Evolutionary conservation across 2,888 invertebrate species (phyloP).

Genomic region (Taphrorychus bicolor): DNA sequence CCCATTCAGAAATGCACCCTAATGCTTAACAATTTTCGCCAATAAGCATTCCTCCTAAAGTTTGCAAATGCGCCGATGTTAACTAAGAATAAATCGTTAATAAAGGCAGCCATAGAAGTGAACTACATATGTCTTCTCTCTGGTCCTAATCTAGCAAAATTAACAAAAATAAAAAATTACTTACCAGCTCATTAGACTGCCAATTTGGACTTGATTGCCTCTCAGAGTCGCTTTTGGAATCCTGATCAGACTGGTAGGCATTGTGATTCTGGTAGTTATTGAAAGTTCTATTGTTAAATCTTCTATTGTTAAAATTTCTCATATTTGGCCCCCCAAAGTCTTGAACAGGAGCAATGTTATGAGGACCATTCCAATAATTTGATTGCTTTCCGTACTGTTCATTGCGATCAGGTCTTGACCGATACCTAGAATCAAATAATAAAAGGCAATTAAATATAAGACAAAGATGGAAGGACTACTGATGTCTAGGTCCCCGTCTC

Average conservation of each 20-base stretch:
- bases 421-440: conserved; percentile 62
- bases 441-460: no score
- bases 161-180: no score
- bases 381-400: conserved; percentile 62
- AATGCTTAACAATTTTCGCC: no score
- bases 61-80: no score
- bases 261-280: conserved; percentile 30
- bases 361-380: conserved; percentile 59
- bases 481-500: no score
- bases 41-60: no score
- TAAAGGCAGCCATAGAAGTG: no score
- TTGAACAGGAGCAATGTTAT: conserved; percentile 57
- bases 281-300: conserved; percentile 40
- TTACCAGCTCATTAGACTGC: conserved; percentile 71
- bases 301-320: conserved; percentile 49
- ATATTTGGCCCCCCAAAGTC: conserved; percentile 61
- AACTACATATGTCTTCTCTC: no score
- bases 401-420: conserved; percentile 70
- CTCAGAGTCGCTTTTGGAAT: conserved; percentile 55
- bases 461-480: no score
- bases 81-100: no score
- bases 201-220: conserved; percentile 66
- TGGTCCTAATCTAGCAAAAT: no score
- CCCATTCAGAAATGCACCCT: no score
- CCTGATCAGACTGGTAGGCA: conserved; percentile 55